phyloP scores from a whole-genome alignment of 2,113 vertebrate genomes.

The Ibidorhyncha struthersii region DNA sequence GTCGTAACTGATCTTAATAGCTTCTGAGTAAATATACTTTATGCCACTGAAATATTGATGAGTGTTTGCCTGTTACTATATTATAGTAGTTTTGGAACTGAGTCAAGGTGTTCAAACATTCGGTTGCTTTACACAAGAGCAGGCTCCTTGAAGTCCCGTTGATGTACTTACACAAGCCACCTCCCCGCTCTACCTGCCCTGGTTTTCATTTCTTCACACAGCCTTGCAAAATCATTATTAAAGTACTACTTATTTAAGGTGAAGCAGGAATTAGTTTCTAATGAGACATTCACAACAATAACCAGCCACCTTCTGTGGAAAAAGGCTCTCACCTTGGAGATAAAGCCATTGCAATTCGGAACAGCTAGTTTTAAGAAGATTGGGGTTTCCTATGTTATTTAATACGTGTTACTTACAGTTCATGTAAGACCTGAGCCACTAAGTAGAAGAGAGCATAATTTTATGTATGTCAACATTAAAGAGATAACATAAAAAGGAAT shows the following conservation, averaged over 20 bases:
- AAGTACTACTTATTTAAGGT: background rate
- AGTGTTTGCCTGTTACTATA: background rate
- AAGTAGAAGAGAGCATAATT: background rate
- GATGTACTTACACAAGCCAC: background rate
- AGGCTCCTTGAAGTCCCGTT: background rate
- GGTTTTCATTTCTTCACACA: background rate
- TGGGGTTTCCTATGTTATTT: background rate
- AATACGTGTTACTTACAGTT: background rate
- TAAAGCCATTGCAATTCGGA: background rate
- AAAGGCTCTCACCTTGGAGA: background rate
- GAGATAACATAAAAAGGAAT: background rate
- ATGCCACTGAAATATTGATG: background rate
- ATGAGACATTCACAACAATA: background rate
- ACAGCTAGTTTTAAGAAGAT: background rate
- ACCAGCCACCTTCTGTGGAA: background rate
- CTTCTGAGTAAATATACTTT: background rate
- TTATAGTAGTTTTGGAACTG: background rate
- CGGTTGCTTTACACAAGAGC: background rate
- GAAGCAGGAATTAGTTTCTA: background rate
- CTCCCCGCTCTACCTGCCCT: background rate
- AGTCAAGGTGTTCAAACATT: background rate
- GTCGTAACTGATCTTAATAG: background rate
- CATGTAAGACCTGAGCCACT: background rate
- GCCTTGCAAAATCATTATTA: background rate
- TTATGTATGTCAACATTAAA: background rate